These are phyloP conservation scores for Megalurothrips usitatus DNA, from an alignment of 2,888 invertebrate genomes.

Conservation along the genomic window DNA sequence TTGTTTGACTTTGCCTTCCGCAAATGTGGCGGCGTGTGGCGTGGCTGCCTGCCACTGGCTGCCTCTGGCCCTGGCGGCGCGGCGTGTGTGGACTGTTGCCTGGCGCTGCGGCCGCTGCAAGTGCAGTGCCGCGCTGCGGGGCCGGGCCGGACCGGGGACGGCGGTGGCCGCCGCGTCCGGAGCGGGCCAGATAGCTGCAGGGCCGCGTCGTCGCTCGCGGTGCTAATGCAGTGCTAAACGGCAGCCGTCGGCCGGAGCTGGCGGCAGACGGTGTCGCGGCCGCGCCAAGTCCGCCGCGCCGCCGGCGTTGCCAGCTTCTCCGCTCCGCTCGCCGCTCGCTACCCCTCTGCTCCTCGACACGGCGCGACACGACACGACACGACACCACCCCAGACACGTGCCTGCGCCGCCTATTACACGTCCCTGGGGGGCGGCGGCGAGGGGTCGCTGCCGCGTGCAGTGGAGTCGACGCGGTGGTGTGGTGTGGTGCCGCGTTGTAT, in stretches of 20 bases:
- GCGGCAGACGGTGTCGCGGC: not conserved
- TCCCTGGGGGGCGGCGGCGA: not conserved
- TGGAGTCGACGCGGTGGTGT: not conserved
- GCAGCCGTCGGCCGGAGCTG: not conserved
- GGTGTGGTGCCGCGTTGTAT: not conserved
- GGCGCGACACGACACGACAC: not conserved
- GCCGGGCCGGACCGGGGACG: too few relatives aligned
- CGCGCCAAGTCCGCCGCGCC: not conserved
- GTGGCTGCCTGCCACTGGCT: too few relatives aligned
- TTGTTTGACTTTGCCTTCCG: too few relatives aligned
- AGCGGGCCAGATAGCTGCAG: too few relatives aligned
- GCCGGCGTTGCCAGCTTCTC: not conserved
- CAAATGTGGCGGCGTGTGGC: too few relatives aligned
- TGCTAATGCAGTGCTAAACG: not conserved
- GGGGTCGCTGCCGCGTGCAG: not conserved
- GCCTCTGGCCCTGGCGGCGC: too few relatives aligned
- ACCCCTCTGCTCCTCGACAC: not conserved
- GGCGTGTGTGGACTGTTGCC: too few relatives aligned
- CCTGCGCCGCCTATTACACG: not conserved
- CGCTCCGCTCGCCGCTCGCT: not conserved
- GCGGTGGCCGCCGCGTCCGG: too few relatives aligned
- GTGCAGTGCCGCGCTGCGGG: too few relatives aligned
- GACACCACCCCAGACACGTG: not conserved
- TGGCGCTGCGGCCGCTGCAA: too few relatives aligned
- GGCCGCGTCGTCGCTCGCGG: not conserved